Evolutionary conservation across 2,888 invertebrate species (phyloP), one percentile per base, ranked within the genome.

Genomic region (Coenonympha arcania): DNA sequence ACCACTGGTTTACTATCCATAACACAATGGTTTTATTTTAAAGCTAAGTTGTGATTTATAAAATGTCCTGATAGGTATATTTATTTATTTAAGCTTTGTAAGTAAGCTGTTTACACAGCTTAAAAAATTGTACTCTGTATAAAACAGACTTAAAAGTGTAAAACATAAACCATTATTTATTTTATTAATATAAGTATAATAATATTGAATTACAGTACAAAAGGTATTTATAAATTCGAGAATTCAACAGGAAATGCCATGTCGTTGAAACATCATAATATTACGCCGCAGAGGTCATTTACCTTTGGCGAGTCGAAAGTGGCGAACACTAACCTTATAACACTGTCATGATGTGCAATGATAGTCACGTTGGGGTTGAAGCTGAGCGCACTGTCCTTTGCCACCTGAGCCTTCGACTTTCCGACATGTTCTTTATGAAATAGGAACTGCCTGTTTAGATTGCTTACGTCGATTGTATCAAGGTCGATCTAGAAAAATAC

Each of bases 401-500:
- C 98, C 18, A 98, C 95, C 62, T 92, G 88, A 0, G 98, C 95
- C 84, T 99, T 99, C 0, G 99, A 95, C 76, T 96, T 96, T 2
- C 98, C 98, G 54, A 99, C 98, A 88, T 99, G 99, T 71, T 97
- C 95, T 68, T 96, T 95, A 71, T 97, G 95, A 71, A 99, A 99
- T n/a, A 99, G 84, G 79, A 99, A 99, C 78, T 99, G 99, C 30
- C 99, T 90, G 80, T 99, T 99, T 59, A 99, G 87, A 76, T 99
- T 99, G 86, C 98, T 98, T 50, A 99, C 94, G 86, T 99, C 99
- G 74, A 99, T 99, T 0, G 99, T 99, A 76, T 99, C 99, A 73
- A 99, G 89, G 89, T 99, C 99, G 80, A 99, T 96, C 98, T 99
- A 85, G 61, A 91, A 46, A 40, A 30, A 30, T 30, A 22, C 9